Percentiles rank a stretch among this genome's conserved stretches.
Evolutionary conservation across 1,140 invertebrate genomes (phyloP).

Genomic region (Calosoma granatense): DNA sequence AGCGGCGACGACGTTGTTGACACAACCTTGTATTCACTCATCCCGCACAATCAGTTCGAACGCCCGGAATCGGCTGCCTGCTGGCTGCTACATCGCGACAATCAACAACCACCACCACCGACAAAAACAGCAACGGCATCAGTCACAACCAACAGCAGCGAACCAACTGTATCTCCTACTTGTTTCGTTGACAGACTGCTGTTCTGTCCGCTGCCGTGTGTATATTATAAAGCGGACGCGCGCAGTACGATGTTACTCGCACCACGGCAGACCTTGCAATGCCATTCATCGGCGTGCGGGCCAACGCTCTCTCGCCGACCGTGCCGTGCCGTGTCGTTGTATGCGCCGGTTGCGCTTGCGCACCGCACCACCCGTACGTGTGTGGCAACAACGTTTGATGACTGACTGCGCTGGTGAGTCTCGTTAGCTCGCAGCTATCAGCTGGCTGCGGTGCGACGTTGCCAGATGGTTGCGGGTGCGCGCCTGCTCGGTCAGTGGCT

Average conservation of each 20-base stretch:
- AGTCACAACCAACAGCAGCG: no score
- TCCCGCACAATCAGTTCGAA: neutral
- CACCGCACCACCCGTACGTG: no score
- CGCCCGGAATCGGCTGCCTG: neutral
- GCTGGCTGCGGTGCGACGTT: constrained; percentile 32
- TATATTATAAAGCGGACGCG: no score
- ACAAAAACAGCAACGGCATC: neutral
- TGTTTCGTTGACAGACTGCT: neutral
- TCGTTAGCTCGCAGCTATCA: constrained; percentile 33
- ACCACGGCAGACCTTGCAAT: constrained; percentile 45
- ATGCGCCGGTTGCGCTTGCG: constrained; percentile 11
- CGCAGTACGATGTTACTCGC: constrained; percentile 16
- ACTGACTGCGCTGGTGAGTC: constrained; percentile 17
- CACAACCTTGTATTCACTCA: neutral
- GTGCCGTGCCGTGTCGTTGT: constrained; percentile 10
- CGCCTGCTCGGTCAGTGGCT: constrained; percentile 9
- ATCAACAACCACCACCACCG: neutral
- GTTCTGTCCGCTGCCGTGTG: no score
- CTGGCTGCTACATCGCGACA: neutral
- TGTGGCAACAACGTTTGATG: constrained; percentile 30
- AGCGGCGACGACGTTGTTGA: neutral
- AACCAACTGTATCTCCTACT: no score
- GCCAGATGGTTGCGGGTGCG: constrained; percentile 23
- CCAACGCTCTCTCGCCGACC: constrained; percentile 32
- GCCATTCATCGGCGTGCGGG: constrained; percentile 39